Percentiles rank a stretch among this genome's conserved stretches.
Conservation (phyloP, 2,113 vertebrate species). For the Burhinus oedicnemus region DNA sequence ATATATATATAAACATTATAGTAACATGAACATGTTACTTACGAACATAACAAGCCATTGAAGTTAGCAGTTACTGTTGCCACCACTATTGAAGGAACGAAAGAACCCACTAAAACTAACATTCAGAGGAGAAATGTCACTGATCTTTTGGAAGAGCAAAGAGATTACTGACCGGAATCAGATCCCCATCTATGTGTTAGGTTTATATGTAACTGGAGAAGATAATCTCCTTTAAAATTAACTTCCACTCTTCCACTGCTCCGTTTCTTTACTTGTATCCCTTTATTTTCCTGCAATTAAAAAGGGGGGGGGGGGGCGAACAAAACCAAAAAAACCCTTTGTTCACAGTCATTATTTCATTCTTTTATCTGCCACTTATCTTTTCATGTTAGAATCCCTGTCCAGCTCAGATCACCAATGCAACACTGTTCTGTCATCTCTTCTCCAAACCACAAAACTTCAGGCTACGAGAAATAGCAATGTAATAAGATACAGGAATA, state of each 20-base stretch:
- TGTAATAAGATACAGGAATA: neutral
- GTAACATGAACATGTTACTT: neutral
- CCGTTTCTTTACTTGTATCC: neutral
- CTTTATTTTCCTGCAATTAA: neutral
- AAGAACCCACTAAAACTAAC: neutral
- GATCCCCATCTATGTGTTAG: neutral
- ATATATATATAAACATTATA: neutral
- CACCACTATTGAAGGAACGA: neutral
- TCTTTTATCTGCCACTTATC: neutral
- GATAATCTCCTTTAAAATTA: neutral
- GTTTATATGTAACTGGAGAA: neutral
- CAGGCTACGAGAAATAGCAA: neutral
- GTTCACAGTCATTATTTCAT: neutral
- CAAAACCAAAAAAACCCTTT: neutral
- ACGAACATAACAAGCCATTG: neutral
- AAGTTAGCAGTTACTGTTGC: neutral
- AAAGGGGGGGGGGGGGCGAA: neutral
- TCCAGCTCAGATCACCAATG: neutral
- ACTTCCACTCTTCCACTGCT: neutral
- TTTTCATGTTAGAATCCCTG: neutral
- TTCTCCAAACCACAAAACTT: neutral
- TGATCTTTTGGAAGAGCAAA: neutral
- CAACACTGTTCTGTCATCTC: neutral
- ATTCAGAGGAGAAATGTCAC: neutral
- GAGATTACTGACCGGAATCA: neutral